Percentiles rank a stretch among this genome's conserved stretches.
phyloP scores from a whole-genome alignment of 1,140 invertebrate species.

The Branchinecta lynchi region DNA sequence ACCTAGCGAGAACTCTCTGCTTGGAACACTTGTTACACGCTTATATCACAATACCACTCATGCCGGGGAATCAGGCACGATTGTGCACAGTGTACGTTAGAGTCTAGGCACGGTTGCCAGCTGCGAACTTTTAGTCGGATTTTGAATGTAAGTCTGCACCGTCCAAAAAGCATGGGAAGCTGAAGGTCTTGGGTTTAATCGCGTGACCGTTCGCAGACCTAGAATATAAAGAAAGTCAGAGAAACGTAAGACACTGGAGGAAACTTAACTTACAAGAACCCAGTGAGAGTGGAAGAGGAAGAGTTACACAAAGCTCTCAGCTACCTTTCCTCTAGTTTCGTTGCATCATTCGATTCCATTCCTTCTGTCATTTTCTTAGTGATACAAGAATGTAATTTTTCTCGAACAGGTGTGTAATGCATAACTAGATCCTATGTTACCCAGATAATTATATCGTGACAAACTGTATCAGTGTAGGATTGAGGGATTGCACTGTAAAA shows the following conservation, averaged over 20 bases:
- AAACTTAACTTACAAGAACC: background rate
- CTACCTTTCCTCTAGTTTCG: too few relatives aligned
- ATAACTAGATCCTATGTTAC: too few relatives aligned
- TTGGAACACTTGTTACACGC: too few relatives aligned
- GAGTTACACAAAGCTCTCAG: background rate
- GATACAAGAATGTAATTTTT: background rate
- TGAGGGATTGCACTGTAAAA: too few relatives aligned
- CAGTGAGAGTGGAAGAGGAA: background rate
- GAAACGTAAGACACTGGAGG: background rate
- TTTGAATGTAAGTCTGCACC: background rate
- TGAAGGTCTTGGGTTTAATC: background rate
- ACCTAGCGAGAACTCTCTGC: too few relatives aligned
- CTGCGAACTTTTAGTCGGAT: background rate
- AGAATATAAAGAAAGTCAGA: background rate
- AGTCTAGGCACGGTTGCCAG: too few relatives aligned
- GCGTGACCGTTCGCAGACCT: background rate
- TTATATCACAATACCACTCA: too few relatives aligned
- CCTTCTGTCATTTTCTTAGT: background rate
- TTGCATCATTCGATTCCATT: background rate
- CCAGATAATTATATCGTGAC: too few relatives aligned
- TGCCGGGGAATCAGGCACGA: too few relatives aligned
- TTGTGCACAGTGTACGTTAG: too few relatives aligned
- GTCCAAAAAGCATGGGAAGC: conserved; percentile 2
- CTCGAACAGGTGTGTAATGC: background rate
- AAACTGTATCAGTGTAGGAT: too few relatives aligned